A percentile compares a stretch with the other conserved stretches of the same genome.
Conservation (phyloP, 2,113 vertebrate genomes). For the Pollachius pollachius region DNA sequence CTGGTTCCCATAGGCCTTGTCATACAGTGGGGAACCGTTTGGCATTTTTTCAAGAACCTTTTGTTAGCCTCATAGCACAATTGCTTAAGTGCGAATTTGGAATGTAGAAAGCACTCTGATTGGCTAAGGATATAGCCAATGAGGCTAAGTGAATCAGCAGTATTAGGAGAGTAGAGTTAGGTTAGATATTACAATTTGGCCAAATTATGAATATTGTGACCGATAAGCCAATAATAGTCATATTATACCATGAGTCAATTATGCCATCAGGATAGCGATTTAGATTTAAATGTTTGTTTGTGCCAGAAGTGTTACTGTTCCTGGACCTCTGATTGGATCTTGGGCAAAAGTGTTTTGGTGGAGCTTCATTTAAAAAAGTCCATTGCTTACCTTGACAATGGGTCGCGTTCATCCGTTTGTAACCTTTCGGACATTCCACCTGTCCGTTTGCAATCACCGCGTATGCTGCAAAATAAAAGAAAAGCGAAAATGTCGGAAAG, state of each 20-base stretch:
- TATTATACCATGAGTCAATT: not conserved
- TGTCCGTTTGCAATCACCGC: conserved; percentile 85
- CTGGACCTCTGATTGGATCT: not conserved
- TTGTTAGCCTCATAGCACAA: too few species aligned
- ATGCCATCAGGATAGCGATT: not conserved
- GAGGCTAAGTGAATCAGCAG: too few species aligned
- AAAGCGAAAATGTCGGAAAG: conserved; percentile 27
- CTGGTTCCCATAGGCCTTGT: conserved; percentile 39
- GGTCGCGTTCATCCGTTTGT: conserved; percentile 85
- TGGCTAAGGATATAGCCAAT: too few species aligned
- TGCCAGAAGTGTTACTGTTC: conserved; percentile 1
- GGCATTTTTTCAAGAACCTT: not conserved
- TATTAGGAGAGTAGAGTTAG: too few species aligned
- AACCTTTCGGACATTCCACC: conserved; percentile 89
- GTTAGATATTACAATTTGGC: too few species aligned
- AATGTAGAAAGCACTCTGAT: too few species aligned
- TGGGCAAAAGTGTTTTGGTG: too few species aligned
- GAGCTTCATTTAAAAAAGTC: not conserved
- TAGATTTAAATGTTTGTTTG: conserved; percentile 14
- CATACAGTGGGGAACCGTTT: conserved; percentile 33
- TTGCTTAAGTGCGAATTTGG: too few species aligned
- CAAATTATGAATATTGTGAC: too few species aligned
- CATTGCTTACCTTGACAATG: conserved; percentile 91
- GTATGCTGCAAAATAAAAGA: conserved; percentile 69
- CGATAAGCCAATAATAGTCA: not conserved